Evolutionary conservation across 1,140 invertebrate genomes (phyloP).

Genomic region (Temnothorax nylanderi): DNA sequence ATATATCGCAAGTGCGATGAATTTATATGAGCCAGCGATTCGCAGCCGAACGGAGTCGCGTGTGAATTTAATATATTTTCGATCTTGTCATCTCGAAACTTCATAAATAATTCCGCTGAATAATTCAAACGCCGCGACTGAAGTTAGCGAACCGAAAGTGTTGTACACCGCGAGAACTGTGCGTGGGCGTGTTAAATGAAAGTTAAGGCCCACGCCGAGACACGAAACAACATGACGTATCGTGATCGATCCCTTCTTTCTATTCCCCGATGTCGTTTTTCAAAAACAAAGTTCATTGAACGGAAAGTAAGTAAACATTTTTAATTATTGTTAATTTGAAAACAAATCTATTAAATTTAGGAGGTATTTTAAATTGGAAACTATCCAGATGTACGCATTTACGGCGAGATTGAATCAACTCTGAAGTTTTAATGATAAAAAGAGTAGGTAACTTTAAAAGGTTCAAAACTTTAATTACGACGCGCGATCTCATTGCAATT

Average conservation of each 20-base stretch:
- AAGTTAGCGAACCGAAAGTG: conserved; percentile 37
- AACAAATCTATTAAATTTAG: not conserved
- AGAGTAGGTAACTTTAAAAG: not conserved
- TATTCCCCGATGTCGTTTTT: not conserved
- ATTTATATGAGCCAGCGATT: conserved; percentile 40
- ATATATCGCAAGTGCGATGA: not conserved
- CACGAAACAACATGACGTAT: conserved; percentile 24
- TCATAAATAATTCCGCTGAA: conserved; percentile 67
- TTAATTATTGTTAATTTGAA: not conserved
- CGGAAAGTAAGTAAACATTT: not conserved
- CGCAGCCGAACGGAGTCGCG: not conserved
- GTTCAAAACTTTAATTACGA: conserved; percentile 1
- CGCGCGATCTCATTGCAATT: conserved; percentile 18
- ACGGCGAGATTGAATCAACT: not conserved
- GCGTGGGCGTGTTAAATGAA: conserved; percentile 62
- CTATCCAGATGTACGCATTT: not conserved
- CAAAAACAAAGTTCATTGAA: not conserved
- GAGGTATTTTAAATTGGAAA: not conserved
- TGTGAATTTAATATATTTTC: conserved; percentile 57
- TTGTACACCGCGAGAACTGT: not conserved
- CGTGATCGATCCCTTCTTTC: conserved; percentile 38
- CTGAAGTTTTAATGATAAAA: conserved; percentile 20
- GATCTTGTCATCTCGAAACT: conserved; percentile 8
- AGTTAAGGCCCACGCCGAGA: conserved; percentile 36
- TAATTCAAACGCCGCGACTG: conserved; percentile 51